Evolutionary conservation across 2,113 vertebrate species (phyloP).

Genomic region (Dicaeum eximium): DNA sequence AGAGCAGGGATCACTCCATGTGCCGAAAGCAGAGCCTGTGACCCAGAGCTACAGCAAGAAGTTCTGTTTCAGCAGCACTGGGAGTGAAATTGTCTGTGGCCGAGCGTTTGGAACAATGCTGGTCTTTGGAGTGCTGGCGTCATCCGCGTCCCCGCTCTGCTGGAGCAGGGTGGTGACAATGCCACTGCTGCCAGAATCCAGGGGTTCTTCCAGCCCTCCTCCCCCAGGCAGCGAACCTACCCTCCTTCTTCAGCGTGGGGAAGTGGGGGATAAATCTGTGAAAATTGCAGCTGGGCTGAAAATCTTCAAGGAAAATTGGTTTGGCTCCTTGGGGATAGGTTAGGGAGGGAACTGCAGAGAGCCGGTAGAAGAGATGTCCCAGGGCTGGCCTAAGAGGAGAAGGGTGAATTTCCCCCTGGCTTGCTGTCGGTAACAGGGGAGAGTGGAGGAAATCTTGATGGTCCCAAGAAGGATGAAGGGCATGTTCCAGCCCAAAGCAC

Average conservation of each 20-base stretch:
- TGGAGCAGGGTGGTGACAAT: neutral
- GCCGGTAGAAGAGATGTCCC: neutral
- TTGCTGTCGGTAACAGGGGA: neutral
- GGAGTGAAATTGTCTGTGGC: neutral
- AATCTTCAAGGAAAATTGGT: neutral
- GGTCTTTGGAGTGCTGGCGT: conserved; percentile 1
- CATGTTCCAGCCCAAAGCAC: neutral
- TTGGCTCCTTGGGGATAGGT: neutral
- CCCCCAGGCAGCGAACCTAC: neutral
- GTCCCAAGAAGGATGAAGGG: neutral
- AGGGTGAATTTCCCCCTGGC: neutral
- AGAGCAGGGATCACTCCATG: rapidly evolving
- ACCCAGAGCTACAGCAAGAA: neutral
- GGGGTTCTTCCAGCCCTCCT: neutral
- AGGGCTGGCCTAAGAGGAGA: neutral
- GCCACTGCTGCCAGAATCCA: rapidly evolving
- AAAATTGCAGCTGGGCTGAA: neutral
- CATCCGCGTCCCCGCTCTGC: neutral
- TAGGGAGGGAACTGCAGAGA: neutral
- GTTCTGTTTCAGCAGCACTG: neutral
- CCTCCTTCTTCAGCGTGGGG: neutral
- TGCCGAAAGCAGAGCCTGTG: rapidly evolving
- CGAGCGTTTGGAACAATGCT: neutral
- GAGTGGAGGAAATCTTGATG: neutral
- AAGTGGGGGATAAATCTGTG: neutral